Evolutionary conservation across 2,797 vertebrate genomes (phyloP).

Genomic region (Coregonus suidteri): DNA sequence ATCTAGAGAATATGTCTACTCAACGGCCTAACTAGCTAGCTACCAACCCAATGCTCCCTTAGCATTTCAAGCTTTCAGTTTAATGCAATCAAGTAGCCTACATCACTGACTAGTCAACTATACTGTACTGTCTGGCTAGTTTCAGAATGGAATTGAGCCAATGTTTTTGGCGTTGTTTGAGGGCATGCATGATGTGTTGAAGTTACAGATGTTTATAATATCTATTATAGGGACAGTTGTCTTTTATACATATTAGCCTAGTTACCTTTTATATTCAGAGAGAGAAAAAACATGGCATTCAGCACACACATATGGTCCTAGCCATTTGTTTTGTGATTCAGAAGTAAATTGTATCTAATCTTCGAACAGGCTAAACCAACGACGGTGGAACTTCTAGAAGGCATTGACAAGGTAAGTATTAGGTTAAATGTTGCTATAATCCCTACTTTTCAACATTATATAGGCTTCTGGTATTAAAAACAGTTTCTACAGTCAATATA

Average conservation of each 20-base stretch:
- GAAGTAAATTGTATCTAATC: conserved; percentile 30
- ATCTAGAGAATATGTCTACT: too few relatives aligned
- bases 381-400: conserved; percentile 91
- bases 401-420: conserved; percentile 87
- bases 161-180: neutral
- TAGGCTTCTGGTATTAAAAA: too few relatives aligned
- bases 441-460: too few relatives aligned
- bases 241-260: neutral
- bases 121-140: neutral
- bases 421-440: neutral
- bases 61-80: neutral
- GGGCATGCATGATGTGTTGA: neutral
- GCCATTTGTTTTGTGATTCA: neutral
- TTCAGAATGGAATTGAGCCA: neutral
- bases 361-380: conserved; percentile 85
- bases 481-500: too few relatives aligned
- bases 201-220: neutral
- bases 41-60: neutral
- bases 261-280: neutral
- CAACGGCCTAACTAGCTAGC: neutral
- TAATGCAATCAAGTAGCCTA: neutral
- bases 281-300: too few relatives aligned
- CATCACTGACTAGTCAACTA: neutral
- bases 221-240: neutral
- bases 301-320: neutral